Conservation (phyloP, 1,140 invertebrate genomes). For the Drosophila bocki region DNA sequence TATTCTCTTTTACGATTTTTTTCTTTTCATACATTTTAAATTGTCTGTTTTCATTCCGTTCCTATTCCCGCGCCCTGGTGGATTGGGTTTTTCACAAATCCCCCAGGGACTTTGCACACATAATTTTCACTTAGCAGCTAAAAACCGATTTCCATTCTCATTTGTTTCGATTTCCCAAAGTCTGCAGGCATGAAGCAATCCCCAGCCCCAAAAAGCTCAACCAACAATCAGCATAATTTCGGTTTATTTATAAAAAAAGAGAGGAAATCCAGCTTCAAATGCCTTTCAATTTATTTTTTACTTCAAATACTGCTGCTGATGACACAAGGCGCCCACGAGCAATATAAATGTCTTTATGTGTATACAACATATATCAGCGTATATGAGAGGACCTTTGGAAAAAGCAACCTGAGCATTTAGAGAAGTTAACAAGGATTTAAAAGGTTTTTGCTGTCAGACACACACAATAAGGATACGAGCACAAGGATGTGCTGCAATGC, state of each 20-base stretch:
- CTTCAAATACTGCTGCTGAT: conserved; percentile 65
- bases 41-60: conserved; percentile 20
- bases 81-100: conserved; percentile 24
- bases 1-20: conserved; percentile 25
- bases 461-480: conserved; percentile 37
- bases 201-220: conserved; percentile 13
- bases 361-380: conserved; percentile 12
- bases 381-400: conserved; percentile 10
- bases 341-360: conserved; percentile 32
- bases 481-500: conserved; percentile 59
- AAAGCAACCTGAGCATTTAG: conserved; percentile 76
- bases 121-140: conserved; percentile 41
- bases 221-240: conserved; percentile 80
- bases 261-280: conserved; percentile 43
- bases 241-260: conserved; percentile 40
- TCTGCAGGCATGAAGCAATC: conserved; percentile 15
- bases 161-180: conserved; percentile 56
- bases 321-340: conserved; percentile 65
- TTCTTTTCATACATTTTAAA: conserved; percentile 33
- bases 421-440: conserved; percentile 84
- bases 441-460: conserved; percentile 82
- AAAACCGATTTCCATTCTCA: conserved; percentile 58
- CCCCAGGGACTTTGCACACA: conserved; percentile 42
- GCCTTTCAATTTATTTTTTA: conserved; percentile 74
- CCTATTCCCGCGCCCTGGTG: neutral